Evolutionary conservation across 2,113 vertebrate genomes (phyloP).

Genomic region (Vireo altiloquus): DNA sequence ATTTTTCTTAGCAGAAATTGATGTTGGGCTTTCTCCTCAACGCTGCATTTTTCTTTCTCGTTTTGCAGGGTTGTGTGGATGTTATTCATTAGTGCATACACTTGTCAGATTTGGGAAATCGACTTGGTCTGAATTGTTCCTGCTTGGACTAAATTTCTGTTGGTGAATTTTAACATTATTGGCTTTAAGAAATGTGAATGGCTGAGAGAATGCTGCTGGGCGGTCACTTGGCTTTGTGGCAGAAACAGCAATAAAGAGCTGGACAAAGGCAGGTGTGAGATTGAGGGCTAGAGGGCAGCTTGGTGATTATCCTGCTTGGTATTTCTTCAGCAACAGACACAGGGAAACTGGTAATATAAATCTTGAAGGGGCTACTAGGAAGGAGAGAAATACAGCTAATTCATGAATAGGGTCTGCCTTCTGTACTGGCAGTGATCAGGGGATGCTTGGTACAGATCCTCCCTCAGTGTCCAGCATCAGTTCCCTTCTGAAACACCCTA

Average conservation of each 20-base stretch:
- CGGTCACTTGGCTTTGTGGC: background rate
- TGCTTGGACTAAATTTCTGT: background rate
- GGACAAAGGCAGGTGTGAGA: background rate
- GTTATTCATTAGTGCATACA: background rate
- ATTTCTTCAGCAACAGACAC: background rate
- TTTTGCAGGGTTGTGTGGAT: background rate
- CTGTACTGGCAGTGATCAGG: background rate
- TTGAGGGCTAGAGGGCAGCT: background rate
- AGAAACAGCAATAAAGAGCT: background rate
- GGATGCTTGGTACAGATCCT: background rate
- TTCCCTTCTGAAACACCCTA: background rate
- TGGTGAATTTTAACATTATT: background rate
- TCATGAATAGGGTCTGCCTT: background rate
- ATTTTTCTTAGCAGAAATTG: background rate
- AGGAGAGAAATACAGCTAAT: background rate
- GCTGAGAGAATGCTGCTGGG: background rate
- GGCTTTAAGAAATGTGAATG: background rate
- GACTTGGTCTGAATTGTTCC: background rate
- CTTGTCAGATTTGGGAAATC: background rate
- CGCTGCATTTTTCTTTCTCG: background rate
- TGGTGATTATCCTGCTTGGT: background rate
- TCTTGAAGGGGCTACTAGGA: background rate
- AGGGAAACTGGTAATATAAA: background rate
- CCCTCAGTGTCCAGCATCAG: background rate
- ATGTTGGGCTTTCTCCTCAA: background rate